Base-by-base conservation (phyloP, 1,140 invertebrate genomes). In the Oedothorax gibbosus region DNA sequence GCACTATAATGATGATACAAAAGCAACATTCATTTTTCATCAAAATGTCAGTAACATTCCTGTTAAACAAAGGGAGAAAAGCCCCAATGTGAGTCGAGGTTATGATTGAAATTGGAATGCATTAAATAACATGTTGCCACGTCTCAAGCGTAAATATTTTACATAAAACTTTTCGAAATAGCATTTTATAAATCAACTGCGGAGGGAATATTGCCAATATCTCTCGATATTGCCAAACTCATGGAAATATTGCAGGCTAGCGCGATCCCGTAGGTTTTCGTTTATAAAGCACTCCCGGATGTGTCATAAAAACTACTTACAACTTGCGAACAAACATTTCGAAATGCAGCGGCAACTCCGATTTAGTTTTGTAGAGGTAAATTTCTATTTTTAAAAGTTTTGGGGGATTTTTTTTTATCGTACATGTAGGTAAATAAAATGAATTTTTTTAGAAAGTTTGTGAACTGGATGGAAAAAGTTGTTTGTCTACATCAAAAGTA, bases 121-220 rank as follows among this genome's bases (percentile, higher is more conserved):
- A 75, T 15, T 21, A 21, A 35, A 57, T 6, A 35, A 75, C 54
- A 12, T 57, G 21, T 8, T 21, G 6, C 18, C 35, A 6, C 8
- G 53, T 57, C 18, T n/a, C 51, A 14, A 57, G 54, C n/a, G 9
- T 15, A 51, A 51, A 53, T 71, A 51, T 75, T 20, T 75, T 12
- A 7, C 57, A 21, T 10, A 7, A 20, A 75, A 75, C 20, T 56
- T 57, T 57, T 21, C 14, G n/a, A 57, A 18, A 10, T 15, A 51
- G 20, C 7, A 75, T 56, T 75, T 75, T 18, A 75, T 75, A 75
- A 75, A 75, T 75, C 72, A 75, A 62, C 57, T 6, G 12, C 12
- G 18, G 9, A 57, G 14, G 65, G 18, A 12, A 15, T 62, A 15
- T 62, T 18, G 12, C 18, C 57, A 18, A 12, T 18, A 62, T 12